Base-by-base conservation (phyloP, 2,888 invertebrate genomes). In the Mantis religiosa region DNA sequence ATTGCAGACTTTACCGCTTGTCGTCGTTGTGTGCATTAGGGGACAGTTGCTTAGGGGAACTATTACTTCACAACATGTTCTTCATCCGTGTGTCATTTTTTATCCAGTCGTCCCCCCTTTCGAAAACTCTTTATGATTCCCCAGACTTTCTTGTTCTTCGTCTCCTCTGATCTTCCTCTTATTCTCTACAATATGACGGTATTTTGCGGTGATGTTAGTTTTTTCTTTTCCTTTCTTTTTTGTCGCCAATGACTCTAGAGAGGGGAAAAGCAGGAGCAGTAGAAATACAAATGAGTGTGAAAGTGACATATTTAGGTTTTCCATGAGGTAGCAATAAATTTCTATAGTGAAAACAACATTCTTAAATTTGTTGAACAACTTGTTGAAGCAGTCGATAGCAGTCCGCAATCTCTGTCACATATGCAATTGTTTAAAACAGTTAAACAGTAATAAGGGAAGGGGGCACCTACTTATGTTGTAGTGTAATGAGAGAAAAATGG, bases 171-270 rank as follows among this genome's bases (percentile, higher is more conserved):
- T 71, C 87, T 87, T 82, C 12, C 82, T 83, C 85, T 71, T 89
- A 87, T 86, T 90, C 88, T 89, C 89, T 89, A 71, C 89, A 86
- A 87, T 88, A 87, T 87, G 87, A 82, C 88, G 87, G 83, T 86
- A 85, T 88, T 90, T 90, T 89, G 90, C 84, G 90, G 90, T 89
- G 89, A 89, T 89, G 89, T 88, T 83, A 14, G 14, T 28, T 83
- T 83, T 28, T 83, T 83, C 8, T 83, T 83, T 28, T 83, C 47
- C 85, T 89, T 89, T 89, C 41, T 30, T 28, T 27, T 84, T 84
- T 83, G n/a, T 28, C 34, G 14, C 28, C 83, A 1, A 41, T 71
- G 54, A 71, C 20, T 54, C 15, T 8, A 0, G 54, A 15, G 15
- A 20, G 54, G 54, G 25, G 3, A 20, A 71, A 25, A 71, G 6